Percentiles rank a stretch among this genome's conserved stretches.
Conservation (phyloP, 2,797 vertebrate species). For the Sphenopsis melanotis region DNA sequence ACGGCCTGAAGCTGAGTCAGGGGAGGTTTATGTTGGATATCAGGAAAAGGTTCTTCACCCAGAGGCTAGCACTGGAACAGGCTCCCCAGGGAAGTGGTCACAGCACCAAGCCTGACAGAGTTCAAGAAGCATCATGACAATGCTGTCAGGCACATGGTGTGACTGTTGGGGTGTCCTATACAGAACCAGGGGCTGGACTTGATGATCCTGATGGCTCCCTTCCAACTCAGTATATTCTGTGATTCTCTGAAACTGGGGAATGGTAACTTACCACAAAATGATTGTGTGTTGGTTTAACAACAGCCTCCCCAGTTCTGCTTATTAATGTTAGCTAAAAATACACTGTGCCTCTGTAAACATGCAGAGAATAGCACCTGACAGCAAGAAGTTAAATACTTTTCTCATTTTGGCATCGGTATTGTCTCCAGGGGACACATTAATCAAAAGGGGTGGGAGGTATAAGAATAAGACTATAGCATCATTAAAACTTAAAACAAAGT, state of each 20-base stretch:
- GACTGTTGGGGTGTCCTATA: background rate
- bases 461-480: background rate
- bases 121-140: fast-evolving
- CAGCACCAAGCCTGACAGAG: background rate
- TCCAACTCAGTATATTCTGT: background rate
- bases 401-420: background rate
- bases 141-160: background rate
- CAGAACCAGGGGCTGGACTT: background rate
- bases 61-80: background rate
- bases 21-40: background rate
- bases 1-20: background rate
- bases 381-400: background rate
- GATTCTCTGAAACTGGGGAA: background rate
- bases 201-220: background rate
- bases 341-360: background rate
- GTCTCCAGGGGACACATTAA: background rate
- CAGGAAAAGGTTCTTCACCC: background rate
- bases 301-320: background rate
- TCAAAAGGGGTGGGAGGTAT: background rate
- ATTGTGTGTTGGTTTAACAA: background rate
- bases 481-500: background rate
- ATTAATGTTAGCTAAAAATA: background rate
- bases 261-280: background rate
- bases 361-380: background rate
- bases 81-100: background rate